These are phyloP conservation scores for Valencia hispanica DNA, from an alignment of 2,797 vertebrate species.

Conservation along the genomic window DNA sequence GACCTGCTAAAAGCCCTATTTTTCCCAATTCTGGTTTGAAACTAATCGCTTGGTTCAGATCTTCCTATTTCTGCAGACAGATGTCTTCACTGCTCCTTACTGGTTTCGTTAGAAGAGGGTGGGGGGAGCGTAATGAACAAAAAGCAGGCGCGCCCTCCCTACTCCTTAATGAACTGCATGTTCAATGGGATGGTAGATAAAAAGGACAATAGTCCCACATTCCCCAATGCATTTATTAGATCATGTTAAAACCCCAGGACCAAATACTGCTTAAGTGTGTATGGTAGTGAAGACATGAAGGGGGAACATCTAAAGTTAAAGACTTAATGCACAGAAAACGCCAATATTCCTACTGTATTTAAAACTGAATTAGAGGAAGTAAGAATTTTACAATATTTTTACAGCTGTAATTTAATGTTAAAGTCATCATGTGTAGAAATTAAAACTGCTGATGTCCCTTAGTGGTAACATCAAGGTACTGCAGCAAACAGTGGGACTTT, in stretches of 20 bases:
- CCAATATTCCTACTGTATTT: background rate
- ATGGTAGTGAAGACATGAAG: slow-evolving; percentile 1
- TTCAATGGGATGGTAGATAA: slow-evolving; percentile 11
- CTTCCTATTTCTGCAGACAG: slow-evolving; percentile 2
- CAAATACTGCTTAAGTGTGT: slow-evolving; percentile 16
- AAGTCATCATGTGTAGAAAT: background rate
- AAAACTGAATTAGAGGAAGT: background rate
- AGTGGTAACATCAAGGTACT: background rate
- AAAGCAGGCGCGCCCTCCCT: slow-evolving; percentile 2
- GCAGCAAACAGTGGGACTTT: background rate
- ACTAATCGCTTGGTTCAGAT: slow-evolving; percentile 19
- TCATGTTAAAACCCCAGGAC: slow-evolving; percentile 7
- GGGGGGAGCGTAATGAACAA: slow-evolving; percentile 4
- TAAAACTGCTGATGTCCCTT: background rate
- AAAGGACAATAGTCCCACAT: slow-evolving; percentile 27
- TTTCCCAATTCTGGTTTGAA: slow-evolving; percentile 12
- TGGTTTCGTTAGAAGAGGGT: slow-evolving; percentile 9
- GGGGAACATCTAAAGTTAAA: background rate
- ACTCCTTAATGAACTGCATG: slow-evolving; percentile 18
- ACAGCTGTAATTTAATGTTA: background rate
- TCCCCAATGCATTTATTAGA: slow-evolving; percentile 16
- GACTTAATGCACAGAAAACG: background rate
- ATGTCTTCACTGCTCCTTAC: slow-evolving; percentile 1
- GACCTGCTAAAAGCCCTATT: slow-evolving; percentile 14
- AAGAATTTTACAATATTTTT: background rate